Evolutionary conservation across 2,888 invertebrate genomes (phyloP).

Genomic region (Syrphus vitripennis): DNA sequence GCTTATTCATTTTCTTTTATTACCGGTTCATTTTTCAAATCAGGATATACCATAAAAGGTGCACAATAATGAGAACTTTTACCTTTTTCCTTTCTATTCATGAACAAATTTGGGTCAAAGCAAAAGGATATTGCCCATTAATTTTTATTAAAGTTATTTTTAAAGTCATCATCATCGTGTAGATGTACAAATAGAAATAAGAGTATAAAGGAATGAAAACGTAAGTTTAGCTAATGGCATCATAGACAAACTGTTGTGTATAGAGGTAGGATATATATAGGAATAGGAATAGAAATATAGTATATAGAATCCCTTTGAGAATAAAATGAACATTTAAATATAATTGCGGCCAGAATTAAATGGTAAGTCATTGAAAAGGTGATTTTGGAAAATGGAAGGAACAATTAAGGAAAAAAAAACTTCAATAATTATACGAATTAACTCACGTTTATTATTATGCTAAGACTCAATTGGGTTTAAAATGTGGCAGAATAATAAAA

Average conservation of each 20-base stretch:
- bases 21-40: constrained; percentile 5
- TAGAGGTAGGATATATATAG: too few species aligned
- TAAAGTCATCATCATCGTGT: not conserved
- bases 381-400: not conserved
- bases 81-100: constrained; percentile 10
- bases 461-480: too few species aligned
- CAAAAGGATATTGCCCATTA: not conserved
- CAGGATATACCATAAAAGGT: not conserved
- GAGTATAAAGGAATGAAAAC: not conserved
- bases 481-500: too few species aligned
- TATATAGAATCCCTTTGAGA: not conserved
- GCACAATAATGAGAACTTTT: not conserved
- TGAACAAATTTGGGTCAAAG: constrained; percentile 17
- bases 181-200: not conserved
- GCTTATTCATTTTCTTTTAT: constrained; percentile 12
- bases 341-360: not conserved
- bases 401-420: not conserved
- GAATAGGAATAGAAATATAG: too few species aligned
- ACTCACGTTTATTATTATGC: not conserved
- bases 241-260: not conserved
- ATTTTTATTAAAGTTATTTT: constrained; percentile 24
- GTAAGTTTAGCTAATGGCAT: not conserved
- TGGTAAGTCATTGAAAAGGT: not conserved
- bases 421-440: not conserved
- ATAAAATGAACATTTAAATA: not conserved